Evolutionary conservation across 2,888 invertebrate genomes (phyloP), one percentile per base, ranked within the genome.

Genomic region (Ophion slaviceki): DNA sequence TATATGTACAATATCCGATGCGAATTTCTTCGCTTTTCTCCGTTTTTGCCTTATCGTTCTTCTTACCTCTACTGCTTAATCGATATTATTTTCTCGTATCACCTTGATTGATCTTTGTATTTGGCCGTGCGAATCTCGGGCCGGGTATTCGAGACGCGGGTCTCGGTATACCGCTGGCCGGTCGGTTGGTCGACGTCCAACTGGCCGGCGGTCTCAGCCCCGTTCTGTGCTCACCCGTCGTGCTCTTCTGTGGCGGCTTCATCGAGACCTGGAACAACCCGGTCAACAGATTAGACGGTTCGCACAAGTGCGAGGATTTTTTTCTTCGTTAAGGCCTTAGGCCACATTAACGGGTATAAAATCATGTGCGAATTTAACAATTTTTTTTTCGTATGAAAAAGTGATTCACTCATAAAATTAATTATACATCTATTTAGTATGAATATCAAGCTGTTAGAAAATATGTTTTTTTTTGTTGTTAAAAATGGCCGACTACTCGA

Each of bases 141-240:
- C 89, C 93, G 75, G 93, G 93, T 83, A 94, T 94, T 28, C 94
- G 92, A 8, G 93, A 93, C 14, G 92, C 90, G 53, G 94, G 94
- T 89, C 94, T 91, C 61, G 94, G 94, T 85, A 93, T 94, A 75
- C 93, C 94, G 82, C 93, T 93, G 64, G 70, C 71, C 75, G 88
- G 89, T 88, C 88, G 88, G 76, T 88, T 88, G 28, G 81, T 59
- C n/a, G 88, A 86, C 64, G 89, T 89, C 88, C 91, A 93, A 87
- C 91, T 92, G 1, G 89, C 90, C 53, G 94, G 93, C 40, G 88
- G 92, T 77, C 91, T 90, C 78, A 93, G 85, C 86, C 89, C 92
- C 32, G 91, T 90, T 85, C 88, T 87, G 72, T 83, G 88, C 66
- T 91, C 90, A 53, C 47, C 75, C 14, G 76, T 45, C 66, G 40